These are phyloP conservation scores for Opisthocomus hoazin DNA, from an alignment of 2,113 vertebrate genomes.

Conservation along the genomic window DNA sequence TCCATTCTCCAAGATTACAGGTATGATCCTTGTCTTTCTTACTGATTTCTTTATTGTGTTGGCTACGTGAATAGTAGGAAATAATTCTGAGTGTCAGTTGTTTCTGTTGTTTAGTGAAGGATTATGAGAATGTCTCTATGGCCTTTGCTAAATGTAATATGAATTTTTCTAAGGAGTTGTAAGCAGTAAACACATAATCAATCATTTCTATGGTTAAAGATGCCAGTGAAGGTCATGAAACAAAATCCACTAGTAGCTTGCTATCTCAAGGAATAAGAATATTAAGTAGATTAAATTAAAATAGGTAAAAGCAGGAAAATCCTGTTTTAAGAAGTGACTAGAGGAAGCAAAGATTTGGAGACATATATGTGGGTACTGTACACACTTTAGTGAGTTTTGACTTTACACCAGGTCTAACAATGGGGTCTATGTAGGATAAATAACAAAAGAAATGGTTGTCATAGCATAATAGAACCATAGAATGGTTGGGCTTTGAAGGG, in stretches of 20 bases:
- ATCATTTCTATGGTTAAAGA: not conserved
- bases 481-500: not conserved
- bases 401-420: not conserved
- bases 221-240: not conserved
- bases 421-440: not conserved
- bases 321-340: not conserved
- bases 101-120: not conserved
- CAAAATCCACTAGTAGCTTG: not conserved
- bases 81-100: not conserved
- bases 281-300: not conserved
- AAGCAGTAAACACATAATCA: not conserved
- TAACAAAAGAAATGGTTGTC: rapidly evolving
- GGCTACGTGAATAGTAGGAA: not conserved
- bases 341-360: not conserved
- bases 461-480: not conserved
- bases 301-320: not conserved
- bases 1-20: not conserved
- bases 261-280: not conserved
- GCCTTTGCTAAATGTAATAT: not conserved
- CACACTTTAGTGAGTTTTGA: not conserved
- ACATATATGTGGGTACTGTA: not conserved
- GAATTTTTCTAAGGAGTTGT: not conserved
- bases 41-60: not conserved
- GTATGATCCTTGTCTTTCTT: not conserved
- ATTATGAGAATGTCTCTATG: not conserved